A percentile compares a stretch with the other conserved stretches of the same genome.
These are phyloP conservation scores for Hypercompe scribonia DNA, from an alignment of 2,888 invertebrate genomes.

Conservation along the genomic window DNA sequence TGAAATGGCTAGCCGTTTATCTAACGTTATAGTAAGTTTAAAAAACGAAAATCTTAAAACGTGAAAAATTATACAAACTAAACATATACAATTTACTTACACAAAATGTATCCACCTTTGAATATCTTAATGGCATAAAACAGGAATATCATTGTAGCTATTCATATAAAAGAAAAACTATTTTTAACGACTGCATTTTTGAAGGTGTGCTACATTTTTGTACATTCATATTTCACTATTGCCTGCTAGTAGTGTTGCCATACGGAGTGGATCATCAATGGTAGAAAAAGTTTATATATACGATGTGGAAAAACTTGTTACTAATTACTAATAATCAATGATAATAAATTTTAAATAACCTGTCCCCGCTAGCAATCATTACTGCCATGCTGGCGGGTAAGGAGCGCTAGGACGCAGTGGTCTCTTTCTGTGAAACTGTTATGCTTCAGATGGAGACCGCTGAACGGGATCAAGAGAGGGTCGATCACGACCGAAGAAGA, in stretches of 20 bases:
- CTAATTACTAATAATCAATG: neutral
- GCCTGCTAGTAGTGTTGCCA: neutral
- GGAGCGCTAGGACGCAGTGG: too few species aligned
- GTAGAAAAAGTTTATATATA: too few species aligned
- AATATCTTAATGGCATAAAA: neutral
- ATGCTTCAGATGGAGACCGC: too few species aligned
- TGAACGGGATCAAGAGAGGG: too few species aligned
- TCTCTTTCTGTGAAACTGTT: too few species aligned
- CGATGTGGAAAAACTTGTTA: too few species aligned
- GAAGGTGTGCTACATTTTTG: neutral
- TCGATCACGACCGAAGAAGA: too few species aligned
- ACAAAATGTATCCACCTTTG: too few species aligned
- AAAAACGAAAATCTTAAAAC: neutral
- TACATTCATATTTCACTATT: neutral
- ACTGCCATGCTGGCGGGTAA: too few species aligned
- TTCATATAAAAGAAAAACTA: neutral
- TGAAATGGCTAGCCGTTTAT: constrained; percentile 7
- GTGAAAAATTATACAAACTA: neutral
- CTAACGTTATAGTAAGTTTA: neutral
- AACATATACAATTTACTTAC: neutral
- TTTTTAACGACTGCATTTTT: too few species aligned
- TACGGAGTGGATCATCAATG: too few species aligned
- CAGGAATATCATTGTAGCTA: neutral
- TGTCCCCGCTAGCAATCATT: too few species aligned
- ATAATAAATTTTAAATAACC: neutral